Conservation (phyloP, 2,888 invertebrate genomes). For the Drosophila leonis region DNA sequence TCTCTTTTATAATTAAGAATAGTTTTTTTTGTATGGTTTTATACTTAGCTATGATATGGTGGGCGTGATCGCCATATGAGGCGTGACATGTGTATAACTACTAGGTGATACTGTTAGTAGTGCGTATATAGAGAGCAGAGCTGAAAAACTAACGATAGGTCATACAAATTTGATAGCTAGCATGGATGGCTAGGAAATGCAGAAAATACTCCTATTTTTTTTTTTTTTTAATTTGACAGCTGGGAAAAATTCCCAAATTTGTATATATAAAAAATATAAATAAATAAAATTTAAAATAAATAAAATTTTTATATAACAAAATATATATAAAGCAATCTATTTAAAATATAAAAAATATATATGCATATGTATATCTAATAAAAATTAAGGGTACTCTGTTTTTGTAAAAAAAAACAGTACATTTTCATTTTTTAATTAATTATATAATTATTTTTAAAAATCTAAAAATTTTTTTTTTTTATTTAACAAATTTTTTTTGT, state of each 20-base stretch:
- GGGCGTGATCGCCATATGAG: slow-evolving; percentile 42
- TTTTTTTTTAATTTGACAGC: too few species aligned
- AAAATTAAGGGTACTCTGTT: too few species aligned
- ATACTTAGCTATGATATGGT: slow-evolving; percentile 63
- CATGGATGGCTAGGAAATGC: neutral
- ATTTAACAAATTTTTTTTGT: too few species aligned
- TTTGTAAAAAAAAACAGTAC: too few species aligned
- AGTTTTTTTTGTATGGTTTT: slow-evolving; percentile 3
- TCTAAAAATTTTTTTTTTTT: too few species aligned
- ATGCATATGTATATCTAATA: too few species aligned
- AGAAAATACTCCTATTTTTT: neutral
- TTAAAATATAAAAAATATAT: neutral
- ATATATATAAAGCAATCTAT: neutral
- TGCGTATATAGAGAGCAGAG: slow-evolving; percentile 39
- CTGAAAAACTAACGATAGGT: slow-evolving; percentile 23
- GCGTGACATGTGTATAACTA: slow-evolving; percentile 34
- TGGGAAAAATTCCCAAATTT: neutral
- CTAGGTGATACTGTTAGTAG: slow-evolving; percentile 50
- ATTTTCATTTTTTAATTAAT: too few species aligned
- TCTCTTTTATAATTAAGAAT: slow-evolving; percentile 32
- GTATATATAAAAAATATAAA: neutral
- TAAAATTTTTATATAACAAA: neutral
- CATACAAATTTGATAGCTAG: slow-evolving; percentile 6
- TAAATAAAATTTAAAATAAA: too few species aligned
- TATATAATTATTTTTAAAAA: too few species aligned